phyloP scores from a whole-genome alignment of 1,140 invertebrate genomes.

The Alviniconcha marisindica region DNA sequence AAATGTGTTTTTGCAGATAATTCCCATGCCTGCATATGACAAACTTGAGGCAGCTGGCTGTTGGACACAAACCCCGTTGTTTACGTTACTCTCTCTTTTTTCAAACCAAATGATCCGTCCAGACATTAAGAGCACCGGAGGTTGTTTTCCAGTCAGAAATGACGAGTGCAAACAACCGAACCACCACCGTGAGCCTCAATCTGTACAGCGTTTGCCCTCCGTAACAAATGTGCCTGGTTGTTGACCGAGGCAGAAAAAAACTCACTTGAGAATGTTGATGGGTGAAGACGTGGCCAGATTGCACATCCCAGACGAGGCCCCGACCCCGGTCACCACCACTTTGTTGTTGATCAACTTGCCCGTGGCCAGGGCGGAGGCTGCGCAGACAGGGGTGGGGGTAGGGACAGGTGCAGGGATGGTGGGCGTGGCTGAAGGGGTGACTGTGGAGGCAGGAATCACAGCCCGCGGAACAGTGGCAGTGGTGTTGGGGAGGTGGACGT shows the following conservation, averaged over 20 bases:
- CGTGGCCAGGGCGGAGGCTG: conserved; percentile 1
- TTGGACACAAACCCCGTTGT: too few species aligned
- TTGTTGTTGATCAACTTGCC: conserved; percentile 30
- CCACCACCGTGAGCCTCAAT: too few species aligned
- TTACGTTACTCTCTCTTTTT: too few species aligned
- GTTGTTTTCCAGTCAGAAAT: background rate
- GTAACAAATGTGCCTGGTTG: background rate
- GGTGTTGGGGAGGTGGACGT: conserved; percentile 71
- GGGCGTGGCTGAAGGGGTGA: conserved; percentile 38
- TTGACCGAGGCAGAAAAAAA: background rate
- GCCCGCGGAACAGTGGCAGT: conserved; percentile 42
- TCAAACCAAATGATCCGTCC: too few species aligned
- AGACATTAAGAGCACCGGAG: background rate
- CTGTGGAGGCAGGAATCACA: conserved; percentile 33
- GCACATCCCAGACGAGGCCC: background rate
- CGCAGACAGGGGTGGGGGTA: background rate
- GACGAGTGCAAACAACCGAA: background rate
- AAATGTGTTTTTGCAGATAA: too few species aligned
- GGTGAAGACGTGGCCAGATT: conserved; percentile 24
- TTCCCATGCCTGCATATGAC: too few species aligned
- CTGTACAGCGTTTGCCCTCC: too few species aligned
- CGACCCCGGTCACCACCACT: conserved; percentile 23
- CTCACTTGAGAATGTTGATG: conserved; percentile 43
- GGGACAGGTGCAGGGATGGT: conserved; percentile 29
- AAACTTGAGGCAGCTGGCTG: too few species aligned